A percentile compares a stretch with the other conserved stretches of the same genome.
These are phyloP conservation scores for Gasterosteus aculeatus DNA, from an alignment of 2,113 vertebrate species.

Conservation along the genomic window DNA sequence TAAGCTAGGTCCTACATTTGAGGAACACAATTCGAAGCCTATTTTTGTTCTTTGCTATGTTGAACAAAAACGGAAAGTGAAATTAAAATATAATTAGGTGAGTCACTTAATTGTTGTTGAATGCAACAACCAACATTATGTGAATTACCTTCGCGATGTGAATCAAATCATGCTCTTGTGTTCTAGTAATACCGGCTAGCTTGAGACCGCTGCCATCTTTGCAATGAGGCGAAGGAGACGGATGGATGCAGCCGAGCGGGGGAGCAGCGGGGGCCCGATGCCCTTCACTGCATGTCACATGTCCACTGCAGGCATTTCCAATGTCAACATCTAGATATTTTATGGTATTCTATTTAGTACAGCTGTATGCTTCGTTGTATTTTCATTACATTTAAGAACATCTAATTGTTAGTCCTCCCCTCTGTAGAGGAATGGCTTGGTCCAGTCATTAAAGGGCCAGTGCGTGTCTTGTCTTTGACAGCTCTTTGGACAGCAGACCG, in stretches of 20 bases:
- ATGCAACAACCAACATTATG: background rate
- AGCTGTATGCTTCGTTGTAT: background rate
- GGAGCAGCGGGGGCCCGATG: background rate
- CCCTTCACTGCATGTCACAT: background rate
- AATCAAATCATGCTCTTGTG: background rate
- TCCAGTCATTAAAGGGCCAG: constrained; percentile 71
- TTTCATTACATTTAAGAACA: background rate
- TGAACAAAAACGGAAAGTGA: background rate
- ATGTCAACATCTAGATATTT: rapidly evolving
- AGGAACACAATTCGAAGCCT: background rate
- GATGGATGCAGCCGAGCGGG: constrained; percentile 11
- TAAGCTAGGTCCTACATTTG: background rate
- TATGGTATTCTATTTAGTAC: rapidly evolving
- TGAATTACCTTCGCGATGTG: background rate
- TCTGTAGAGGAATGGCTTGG: constrained; percentile 37
- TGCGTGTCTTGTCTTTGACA: constrained; percentile 15
- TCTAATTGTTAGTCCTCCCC: constrained; percentile 36
- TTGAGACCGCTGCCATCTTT: constrained; percentile 27
- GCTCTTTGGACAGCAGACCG: constrained; percentile 17
- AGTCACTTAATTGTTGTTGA: background rate
- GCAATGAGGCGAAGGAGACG: constrained; percentile 14
- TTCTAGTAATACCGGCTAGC: background rate
- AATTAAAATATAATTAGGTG: background rate
- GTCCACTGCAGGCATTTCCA: rapidly evolving
- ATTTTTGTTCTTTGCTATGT: background rate